Evolutionary conservation across 23 tunicate species (phyloP).

Genomic region (Trididemnum nubilum): DNA sequence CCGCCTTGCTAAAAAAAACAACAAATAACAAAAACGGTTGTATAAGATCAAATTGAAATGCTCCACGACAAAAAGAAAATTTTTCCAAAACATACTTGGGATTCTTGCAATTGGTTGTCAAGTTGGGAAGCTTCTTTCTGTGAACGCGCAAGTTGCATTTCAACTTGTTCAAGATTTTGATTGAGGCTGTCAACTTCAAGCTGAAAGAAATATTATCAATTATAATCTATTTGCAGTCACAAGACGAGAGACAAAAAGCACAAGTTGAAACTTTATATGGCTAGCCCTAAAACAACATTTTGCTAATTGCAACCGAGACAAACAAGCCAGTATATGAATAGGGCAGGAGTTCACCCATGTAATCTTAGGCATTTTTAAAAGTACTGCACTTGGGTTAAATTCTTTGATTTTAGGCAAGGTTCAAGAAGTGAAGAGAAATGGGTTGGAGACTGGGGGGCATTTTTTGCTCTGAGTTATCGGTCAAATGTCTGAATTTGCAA

Average conservation of each 20-base stretch:
- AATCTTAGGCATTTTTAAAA: no score
- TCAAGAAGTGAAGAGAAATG: no score
- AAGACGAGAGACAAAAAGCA: background rate
- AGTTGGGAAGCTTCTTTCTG: constrained; percentile 89
- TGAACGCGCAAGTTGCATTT: constrained; percentile 70
- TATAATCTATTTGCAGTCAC: background rate
- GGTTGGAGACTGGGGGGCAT: no score
- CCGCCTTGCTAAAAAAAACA: background rate
- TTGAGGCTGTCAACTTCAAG: constrained; percentile 56
- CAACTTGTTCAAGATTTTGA: constrained; percentile 70
- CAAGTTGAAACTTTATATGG: background rate
- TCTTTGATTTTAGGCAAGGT: no score
- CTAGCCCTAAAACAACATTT: background rate
- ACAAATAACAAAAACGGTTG: background rate
- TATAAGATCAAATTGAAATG: no score
- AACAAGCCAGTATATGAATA: no score
- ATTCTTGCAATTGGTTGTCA: constrained; percentile 73
- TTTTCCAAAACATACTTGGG: constrained; percentile 48
- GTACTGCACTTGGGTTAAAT: no score
- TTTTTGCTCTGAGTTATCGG: no score
- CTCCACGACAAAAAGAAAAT: background rate
- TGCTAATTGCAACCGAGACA: background rate
- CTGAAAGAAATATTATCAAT: background rate
- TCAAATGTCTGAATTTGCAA: no score
- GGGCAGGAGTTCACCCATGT: no score